Evolutionary conservation across 2,797 vertebrate genomes (phyloP).

Genomic region (Pachyuromys duprasi): DNA sequence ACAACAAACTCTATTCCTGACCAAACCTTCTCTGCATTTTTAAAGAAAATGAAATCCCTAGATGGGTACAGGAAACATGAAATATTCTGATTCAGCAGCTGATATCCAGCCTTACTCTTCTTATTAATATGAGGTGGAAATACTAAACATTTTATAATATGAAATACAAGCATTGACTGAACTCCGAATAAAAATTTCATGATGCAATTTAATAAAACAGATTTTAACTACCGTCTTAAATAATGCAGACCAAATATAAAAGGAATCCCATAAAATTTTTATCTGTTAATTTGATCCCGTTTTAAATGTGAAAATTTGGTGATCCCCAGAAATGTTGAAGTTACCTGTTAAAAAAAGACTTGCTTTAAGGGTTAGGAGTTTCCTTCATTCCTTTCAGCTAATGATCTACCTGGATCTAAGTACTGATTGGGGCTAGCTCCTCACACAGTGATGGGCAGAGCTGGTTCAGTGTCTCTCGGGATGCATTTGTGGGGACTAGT

Average conservation of each 20-base stretch:
- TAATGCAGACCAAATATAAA: conserved; percentile 49
- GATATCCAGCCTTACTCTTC: neutral
- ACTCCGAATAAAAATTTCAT: conserved; percentile 60
- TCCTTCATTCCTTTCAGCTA: neutral
- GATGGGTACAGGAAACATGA: neutral
- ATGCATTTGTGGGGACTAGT: neutral
- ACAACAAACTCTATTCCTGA: neutral
- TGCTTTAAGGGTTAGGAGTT: neutral
- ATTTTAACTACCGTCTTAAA: conserved; percentile 63
- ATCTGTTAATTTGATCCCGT: conserved; percentile 11
- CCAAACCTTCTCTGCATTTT: neutral
- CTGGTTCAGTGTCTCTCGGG: no score
- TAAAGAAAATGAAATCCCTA: neutral
- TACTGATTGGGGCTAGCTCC: neutral
- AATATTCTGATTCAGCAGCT: conserved; percentile 1
- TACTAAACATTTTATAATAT: conserved; percentile 25
- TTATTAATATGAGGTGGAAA: conserved; percentile 41
- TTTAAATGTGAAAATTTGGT: conserved; percentile 40
- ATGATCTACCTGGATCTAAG: neutral
- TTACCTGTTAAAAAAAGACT: neutral
- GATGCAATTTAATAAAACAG: conserved; percentile 63
- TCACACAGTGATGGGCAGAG: fast-evolving
- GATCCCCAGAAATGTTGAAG: conserved; percentile 49
- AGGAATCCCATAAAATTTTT: conserved; percentile 51
- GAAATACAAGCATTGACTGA: conserved; percentile 61